Conservation (phyloP, 2,113 vertebrate species). For the Bombycilla garrulus region DNA sequence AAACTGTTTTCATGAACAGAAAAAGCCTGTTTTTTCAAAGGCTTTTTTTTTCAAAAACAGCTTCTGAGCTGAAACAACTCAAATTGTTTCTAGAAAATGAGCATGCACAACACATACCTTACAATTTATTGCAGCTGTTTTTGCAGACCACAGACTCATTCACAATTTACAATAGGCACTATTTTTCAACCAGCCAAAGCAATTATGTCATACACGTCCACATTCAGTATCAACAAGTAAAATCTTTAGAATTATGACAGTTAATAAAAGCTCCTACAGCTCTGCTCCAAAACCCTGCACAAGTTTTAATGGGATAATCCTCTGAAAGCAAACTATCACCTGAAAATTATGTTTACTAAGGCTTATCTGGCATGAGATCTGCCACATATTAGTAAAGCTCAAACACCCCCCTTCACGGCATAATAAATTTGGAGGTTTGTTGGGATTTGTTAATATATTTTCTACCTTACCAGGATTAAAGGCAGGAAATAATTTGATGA, state of each 20-base stretch:
- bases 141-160: not conserved
- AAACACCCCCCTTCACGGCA: not conserved
- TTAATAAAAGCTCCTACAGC: slow-evolving; percentile 26
- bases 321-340: slow-evolving; percentile 22
- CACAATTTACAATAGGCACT: slow-evolving; percentile 1
- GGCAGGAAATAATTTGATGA: slow-evolving; percentile 33
- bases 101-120: not conserved
- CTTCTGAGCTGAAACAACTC: not conserved
- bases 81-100: not conserved
- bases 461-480: not conserved
- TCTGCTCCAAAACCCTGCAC: not conserved
- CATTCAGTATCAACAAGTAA: slow-evolving; percentile 8
- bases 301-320: not conserved
- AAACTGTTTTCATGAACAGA: not conserved
- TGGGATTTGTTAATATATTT: slow-evolving; percentile 22
- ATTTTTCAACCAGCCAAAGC: slow-evolving; percentile 11
- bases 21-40: not conserved
- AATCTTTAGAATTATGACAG: not conserved
- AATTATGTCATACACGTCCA: not conserved
- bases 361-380: not conserved
- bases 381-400: not conserved
- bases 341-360: slow-evolving; percentile 1
- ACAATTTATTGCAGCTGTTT: slow-evolving; percentile 1
- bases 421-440: slow-evolving; percentile 18
- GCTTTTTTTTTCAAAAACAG: not conserved